Evolutionary conservation across 2,113 vertebrate species (phyloP).

Genomic region (Urocolius indicus): DNA sequence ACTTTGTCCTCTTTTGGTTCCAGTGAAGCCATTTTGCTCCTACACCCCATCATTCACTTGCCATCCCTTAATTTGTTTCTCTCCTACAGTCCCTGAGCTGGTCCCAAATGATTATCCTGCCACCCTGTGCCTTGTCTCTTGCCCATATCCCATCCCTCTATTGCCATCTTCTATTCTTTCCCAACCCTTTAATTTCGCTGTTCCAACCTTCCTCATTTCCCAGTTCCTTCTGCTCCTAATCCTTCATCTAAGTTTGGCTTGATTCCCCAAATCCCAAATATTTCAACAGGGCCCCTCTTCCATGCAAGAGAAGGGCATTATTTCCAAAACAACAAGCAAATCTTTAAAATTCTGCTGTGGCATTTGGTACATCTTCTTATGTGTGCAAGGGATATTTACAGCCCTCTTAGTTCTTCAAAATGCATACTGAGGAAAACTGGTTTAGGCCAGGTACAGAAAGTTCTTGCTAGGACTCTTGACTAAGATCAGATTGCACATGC

Average conservation of each 20-base stretch:
- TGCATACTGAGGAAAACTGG: not conserved
- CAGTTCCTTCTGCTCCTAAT: not conserved
- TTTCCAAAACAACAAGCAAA: not conserved
- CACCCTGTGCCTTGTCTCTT: not conserved
- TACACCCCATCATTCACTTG: not conserved
- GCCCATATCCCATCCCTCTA: not conserved
- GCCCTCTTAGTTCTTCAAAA: not conserved
- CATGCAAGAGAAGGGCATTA: not conserved
- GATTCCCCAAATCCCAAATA: not conserved
- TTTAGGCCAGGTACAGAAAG: not conserved
- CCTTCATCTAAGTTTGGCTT: not conserved
- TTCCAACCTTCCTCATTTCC: not conserved
- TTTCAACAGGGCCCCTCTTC: not conserved
- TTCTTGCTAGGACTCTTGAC: not conserved
- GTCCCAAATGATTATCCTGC: not conserved
- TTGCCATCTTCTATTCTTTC: not conserved
- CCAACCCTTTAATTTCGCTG: not conserved
- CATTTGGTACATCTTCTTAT: not conserved
- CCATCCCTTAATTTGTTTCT: not conserved
- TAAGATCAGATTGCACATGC: not conserved
- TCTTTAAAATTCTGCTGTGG: not conserved
- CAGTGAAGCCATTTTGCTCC: not conserved
- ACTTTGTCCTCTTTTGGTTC: not conserved
- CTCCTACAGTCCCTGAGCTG: not conserved
- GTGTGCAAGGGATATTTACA: not conserved